Evolutionary conservation across 2,113 vertebrate species (phyloP).

Genomic region (Bombycilla garrulus): DNA sequence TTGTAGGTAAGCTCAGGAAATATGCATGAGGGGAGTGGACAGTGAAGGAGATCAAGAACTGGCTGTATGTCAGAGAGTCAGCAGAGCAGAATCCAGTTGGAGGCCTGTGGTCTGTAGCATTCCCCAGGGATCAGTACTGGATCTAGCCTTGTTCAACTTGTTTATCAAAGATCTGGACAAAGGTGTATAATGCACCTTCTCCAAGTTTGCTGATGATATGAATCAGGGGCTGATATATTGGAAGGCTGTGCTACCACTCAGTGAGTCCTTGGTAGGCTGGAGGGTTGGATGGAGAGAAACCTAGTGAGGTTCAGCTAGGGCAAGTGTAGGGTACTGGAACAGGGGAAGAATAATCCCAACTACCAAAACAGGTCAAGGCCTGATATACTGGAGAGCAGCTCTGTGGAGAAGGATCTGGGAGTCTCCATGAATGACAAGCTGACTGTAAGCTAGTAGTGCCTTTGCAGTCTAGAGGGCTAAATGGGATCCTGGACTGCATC

Average conservation of each 20-base stretch:
- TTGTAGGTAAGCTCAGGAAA: not conserved
- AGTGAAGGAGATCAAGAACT: not conserved
- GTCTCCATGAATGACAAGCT: not conserved
- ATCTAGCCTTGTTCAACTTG: not conserved
- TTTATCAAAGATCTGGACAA: not conserved
- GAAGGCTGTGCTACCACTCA: not conserved
- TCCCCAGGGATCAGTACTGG: not conserved
- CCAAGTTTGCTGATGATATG: not conserved
- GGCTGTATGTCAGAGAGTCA: not conserved
- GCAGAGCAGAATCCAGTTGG: rapidly evolving
- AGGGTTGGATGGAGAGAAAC: not conserved
- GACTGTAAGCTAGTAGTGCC: not conserved
- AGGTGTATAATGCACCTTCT: not conserved
- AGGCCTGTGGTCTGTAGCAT: not conserved
- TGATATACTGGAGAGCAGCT: not conserved
- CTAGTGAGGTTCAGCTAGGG: not conserved
- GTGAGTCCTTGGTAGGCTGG: not conserved
- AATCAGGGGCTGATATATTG: not conserved
- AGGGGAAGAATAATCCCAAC: not conserved
- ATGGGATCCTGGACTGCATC: not conserved
- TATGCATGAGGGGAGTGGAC: not conserved
- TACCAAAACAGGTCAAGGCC: rapidly evolving
- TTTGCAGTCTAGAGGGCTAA: not conserved
- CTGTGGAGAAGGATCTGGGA: not conserved
- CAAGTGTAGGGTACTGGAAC: not conserved